These are phyloP conservation scores for Meghimatium bilineatum DNA, from an alignment of 2,888 invertebrate genomes.

Conservation along the genomic window DNA sequence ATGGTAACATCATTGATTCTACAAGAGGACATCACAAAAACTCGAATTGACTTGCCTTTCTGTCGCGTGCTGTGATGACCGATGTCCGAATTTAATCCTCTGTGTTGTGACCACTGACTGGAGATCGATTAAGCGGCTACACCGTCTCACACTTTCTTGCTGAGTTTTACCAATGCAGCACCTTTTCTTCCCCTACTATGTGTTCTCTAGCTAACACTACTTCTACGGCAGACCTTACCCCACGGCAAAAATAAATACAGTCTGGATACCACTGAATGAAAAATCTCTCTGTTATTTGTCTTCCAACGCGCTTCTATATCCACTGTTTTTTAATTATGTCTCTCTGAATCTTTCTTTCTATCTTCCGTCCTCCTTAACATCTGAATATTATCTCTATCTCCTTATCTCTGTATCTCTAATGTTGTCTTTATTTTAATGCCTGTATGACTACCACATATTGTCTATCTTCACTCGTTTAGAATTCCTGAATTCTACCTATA, in stretches of 20 bases:
- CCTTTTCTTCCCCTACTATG: neutral
- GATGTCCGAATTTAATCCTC: constrained; percentile 22
- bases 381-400: no score
- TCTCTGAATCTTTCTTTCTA: no score
- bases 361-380: no score
- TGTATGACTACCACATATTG: no score
- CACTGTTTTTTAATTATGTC: no score
- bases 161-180: neutral
- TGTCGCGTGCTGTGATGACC: constrained; percentile 8
- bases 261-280: neutral
- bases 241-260: neutral
- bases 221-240: neutral
- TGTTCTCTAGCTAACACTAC: no score
- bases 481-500: no score
- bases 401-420: no score
- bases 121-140: constrained; percentile 18
- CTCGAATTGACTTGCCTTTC: neutral
- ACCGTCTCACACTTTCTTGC: neutral
- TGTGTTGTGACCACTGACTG: constrained; percentile 30
- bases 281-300: neutral
- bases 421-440: no score
- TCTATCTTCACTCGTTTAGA: no score
- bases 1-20: constrained; percentile 5
- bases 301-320: no score
- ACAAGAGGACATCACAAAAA: neutral